These are phyloP conservation scores for Lymantria monacha DNA, from an alignment of 2,888 invertebrate species.

Conservation along the genomic window DNA sequence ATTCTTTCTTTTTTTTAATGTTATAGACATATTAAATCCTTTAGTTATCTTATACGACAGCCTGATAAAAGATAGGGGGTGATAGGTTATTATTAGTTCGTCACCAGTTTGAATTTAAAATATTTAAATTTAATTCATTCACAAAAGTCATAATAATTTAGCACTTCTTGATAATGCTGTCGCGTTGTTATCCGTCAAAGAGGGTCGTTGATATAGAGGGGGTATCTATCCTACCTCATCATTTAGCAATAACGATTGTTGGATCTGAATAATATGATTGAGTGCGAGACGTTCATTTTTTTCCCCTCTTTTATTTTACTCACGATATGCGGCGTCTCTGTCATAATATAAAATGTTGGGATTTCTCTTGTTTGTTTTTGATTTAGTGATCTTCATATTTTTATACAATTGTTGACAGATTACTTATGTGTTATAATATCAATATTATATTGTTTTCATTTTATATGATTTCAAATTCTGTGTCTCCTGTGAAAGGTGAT, in stretches of 20 bases:
- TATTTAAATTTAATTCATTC: neutral
- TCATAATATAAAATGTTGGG: neutral
- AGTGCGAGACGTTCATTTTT: neutral
- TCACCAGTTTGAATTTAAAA: neutral
- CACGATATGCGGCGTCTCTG: neutral
- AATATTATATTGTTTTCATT: too few relatives aligned
- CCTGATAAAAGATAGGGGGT: too few relatives aligned
- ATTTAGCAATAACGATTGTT: conserved; percentile 1
- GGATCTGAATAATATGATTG: neutral
- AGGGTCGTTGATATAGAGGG: neutral
- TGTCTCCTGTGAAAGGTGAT: too few relatives aligned
- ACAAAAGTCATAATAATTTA: neutral
- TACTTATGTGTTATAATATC: too few relatives aligned
- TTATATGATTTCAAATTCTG: too few relatives aligned
- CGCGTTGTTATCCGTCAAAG: conserved; percentile 1
- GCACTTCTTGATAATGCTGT: neutral
- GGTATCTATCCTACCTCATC: conserved; percentile 1
- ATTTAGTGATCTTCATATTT: too few relatives aligned
- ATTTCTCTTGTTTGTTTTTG: too few relatives aligned
- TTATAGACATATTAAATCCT: too few relatives aligned
- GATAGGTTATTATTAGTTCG: neutral
- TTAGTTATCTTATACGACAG: too few relatives aligned
- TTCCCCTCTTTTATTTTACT: neutral
- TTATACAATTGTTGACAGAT: too few relatives aligned
- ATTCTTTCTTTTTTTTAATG: too few relatives aligned